A percentile compares a stretch with the other conserved stretches of the same genome.
Evolutionary conservation across 1,140 invertebrate species (phyloP).

Genomic region (Luehdorfia chinensis): DNA sequence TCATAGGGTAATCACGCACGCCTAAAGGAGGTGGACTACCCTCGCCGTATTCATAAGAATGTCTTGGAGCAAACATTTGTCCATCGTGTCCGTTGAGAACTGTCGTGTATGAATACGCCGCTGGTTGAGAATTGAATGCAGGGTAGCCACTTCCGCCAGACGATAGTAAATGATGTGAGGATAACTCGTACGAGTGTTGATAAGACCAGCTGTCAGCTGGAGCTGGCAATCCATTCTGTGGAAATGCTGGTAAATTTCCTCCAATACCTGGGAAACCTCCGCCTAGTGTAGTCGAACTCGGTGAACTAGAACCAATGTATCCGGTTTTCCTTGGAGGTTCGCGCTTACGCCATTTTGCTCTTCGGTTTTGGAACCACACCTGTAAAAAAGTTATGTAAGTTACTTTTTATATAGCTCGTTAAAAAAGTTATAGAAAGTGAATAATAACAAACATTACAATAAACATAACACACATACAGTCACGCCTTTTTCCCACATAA

Average conservation of each 20-base stretch:
- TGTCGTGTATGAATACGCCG: constrained; percentile 80
- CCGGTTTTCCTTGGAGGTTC: constrained; percentile 97
- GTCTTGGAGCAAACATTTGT: constrained; percentile 80
- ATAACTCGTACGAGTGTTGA: constrained; percentile 85
- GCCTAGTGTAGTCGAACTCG: constrained; percentile 76
- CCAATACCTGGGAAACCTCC: constrained; percentile 81
- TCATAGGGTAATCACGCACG: constrained; percentile 82
- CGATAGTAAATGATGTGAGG: constrained; percentile 84
- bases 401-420: background rate
- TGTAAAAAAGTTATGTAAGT: no score
- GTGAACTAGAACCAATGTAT: constrained; percentile 83
- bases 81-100: constrained; percentile 83
- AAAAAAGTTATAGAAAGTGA: background rate
- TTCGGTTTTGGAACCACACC: constrained; percentile 89
- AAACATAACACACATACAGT: background rate
- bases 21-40: constrained; percentile 78
- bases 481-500: no score
- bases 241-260: constrained; percentile 81
- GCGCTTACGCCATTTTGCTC: constrained; percentile 98
- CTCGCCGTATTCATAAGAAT: constrained; percentile 79
- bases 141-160: constrained; percentile 82
- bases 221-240: constrained; percentile 80
- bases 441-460: background rate
- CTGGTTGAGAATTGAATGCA: constrained; percentile 75
- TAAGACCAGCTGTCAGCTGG: constrained; percentile 87